These are phyloP conservation scores for Todus mexicanus DNA, from an alignment of 2,797 vertebrate species.

Conservation along the genomic window DNA sequence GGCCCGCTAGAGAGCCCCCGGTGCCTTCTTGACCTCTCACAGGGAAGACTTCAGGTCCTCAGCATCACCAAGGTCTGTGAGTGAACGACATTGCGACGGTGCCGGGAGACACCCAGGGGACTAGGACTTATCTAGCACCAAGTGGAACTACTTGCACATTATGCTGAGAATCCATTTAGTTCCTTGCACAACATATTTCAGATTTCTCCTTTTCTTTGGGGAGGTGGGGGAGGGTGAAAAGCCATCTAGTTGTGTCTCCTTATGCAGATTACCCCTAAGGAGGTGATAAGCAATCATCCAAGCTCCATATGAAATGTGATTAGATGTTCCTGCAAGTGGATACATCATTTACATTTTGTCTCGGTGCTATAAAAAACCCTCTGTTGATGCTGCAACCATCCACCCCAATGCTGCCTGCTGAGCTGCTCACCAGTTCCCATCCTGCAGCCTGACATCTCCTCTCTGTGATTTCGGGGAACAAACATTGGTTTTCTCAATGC, in stretches of 20 bases:
- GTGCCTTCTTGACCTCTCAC: not conserved
- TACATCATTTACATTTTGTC: constrained; percentile 51
- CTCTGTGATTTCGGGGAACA: not conserved
- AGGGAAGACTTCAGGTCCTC: not conserved
- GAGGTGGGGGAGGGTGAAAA: constrained; percentile 38
- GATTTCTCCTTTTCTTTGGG: constrained; percentile 1
- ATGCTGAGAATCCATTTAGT: not conserved
- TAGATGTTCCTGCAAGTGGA: constrained; percentile 51
- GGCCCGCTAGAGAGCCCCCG: not conserved
- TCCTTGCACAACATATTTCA: not conserved
- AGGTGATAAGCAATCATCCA: constrained; percentile 61
- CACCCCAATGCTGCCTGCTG: not conserved
- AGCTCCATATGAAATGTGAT: constrained; percentile 54
- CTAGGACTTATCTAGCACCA: not conserved
- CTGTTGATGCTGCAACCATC: constrained; percentile 12
- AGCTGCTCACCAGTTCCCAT: not conserved
- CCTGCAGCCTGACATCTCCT: not conserved
- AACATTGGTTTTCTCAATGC: not conserved
- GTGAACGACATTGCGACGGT: not conserved
- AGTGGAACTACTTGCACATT: not conserved
- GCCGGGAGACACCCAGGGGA: not conserved
- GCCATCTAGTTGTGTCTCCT: not conserved
- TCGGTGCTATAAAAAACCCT: constrained; percentile 35
- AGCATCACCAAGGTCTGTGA: not conserved
- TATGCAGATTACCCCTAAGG: constrained; percentile 54